These are phyloP conservation scores for Palythoa heliodiscus DNA, from an alignment of 92 coral and sea anemone species.

Conservation along the genomic window DNA sequence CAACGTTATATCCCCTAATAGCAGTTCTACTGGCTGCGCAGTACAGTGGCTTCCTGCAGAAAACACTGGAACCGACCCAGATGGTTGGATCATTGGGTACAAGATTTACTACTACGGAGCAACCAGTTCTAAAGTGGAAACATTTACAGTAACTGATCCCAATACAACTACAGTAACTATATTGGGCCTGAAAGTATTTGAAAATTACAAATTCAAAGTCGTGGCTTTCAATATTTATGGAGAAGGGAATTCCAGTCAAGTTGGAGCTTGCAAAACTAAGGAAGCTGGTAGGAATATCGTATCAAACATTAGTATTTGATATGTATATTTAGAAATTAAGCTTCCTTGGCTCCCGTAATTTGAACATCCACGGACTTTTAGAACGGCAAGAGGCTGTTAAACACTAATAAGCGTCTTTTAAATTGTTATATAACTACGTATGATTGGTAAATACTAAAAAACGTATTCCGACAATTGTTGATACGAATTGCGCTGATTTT, in stretches of 20 bases:
- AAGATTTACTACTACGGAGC: constrained; percentile 51
- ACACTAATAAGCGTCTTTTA: too few relatives aligned
- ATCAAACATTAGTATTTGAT: background rate
- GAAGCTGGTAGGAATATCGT: constrained; percentile 62
- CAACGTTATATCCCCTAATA: constrained; percentile 21
- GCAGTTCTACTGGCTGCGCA: constrained; percentile 52
- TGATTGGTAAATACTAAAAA: too few relatives aligned
- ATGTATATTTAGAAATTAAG: background rate
- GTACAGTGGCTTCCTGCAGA: constrained; percentile 49
- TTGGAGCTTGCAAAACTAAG: constrained; percentile 47
- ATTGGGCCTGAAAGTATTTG: constrained; percentile 51
- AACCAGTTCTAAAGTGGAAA: constrained; percentile 35
- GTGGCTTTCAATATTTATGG: constrained; percentile 63
- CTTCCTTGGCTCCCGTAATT: background rate
- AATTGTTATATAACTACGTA: too few relatives aligned
- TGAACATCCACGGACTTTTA: too few relatives aligned
- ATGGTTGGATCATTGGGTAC: constrained; percentile 66
- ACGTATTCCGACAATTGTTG: too few relatives aligned
- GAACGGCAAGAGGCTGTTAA: too few relatives aligned
- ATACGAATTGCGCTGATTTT: too few relatives aligned
- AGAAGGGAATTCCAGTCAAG: constrained; percentile 64
- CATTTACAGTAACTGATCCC: constrained; percentile 33
- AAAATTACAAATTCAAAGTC: constrained; percentile 51
- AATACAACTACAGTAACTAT: constrained; percentile 36
- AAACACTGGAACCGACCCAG: constrained; percentile 68